Evolutionary conservation across 2,888 invertebrate species (phyloP).

Genomic region (Phlogophora meticulosa): DNA sequence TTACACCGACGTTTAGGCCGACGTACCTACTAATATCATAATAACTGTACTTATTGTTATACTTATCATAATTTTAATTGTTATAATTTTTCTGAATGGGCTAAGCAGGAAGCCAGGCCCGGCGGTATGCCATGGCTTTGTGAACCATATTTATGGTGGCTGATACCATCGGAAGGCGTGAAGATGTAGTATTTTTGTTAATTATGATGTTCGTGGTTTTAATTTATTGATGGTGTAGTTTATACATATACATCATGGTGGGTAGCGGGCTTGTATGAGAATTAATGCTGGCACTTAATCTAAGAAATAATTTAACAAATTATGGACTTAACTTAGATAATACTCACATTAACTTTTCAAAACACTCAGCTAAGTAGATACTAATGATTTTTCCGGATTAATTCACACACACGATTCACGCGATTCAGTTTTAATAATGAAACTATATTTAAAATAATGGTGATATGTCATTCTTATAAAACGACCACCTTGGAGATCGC

Average conservation of each 20-base stretch:
- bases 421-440: too few relatives aligned
- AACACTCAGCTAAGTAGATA: not conserved
- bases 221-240: slow-evolving; percentile 38
- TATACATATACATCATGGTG: slow-evolving; percentile 22
- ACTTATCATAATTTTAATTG: slow-evolving; percentile 48
- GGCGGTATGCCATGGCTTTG: slow-evolving; percentile 49
- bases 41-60: slow-evolving; percentile 33
- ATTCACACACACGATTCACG: too few relatives aligned
- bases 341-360: not conserved
- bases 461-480: too few relatives aligned
- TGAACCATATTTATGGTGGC: slow-evolving; percentile 51
- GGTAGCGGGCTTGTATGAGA: slow-evolving; percentile 10
- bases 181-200: slow-evolving; percentile 54
- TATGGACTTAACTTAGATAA: not conserved
- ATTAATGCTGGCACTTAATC: not conserved
- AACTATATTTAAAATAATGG: too few relatives aligned
- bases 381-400: too few relatives aligned
- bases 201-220: slow-evolving; percentile 52
- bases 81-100: slow-evolving; percentile 41
- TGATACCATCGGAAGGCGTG: slow-evolving; percentile 58
- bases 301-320: slow-evolving; percentile 9
- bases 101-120: slow-evolving; percentile 52
- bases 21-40: slow-evolving; percentile 33
- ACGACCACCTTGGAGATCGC: too few relatives aligned
- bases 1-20: slow-evolving; percentile 33